A percentile compares a stretch with the other conserved stretches of the same genome.
These are phyloP conservation scores for Caprella mutica DNA, from an alignment of 2,888 invertebrate species.

Conservation along the genomic window DNA sequence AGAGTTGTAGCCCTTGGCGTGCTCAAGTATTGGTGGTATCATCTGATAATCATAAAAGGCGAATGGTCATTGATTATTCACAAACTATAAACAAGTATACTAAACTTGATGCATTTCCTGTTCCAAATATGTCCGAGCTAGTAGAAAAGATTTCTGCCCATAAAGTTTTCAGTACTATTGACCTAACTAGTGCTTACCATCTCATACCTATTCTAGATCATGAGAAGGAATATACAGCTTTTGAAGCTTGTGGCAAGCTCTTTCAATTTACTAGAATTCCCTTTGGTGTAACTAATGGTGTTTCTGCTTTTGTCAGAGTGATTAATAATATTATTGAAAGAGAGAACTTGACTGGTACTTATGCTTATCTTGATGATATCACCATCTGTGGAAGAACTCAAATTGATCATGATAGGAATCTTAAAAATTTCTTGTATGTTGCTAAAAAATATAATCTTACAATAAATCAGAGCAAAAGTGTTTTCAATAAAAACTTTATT, in stretches of 20 bases:
- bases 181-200: slow-evolving; percentile 23
- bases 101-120: too few species aligned
- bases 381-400: too few species aligned
- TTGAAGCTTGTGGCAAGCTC: slow-evolving; percentile 18
- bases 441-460: background rate
- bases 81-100: too few species aligned
- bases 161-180: slow-evolving; percentile 21
- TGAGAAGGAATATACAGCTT: slow-evolving; percentile 23
- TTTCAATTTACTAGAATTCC: slow-evolving; percentile 23
- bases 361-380: slow-evolving; percentile 2
- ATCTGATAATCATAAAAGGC: slow-evolving; percentile 7
- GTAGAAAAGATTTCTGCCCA: slow-evolving; percentile 12
- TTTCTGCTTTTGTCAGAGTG: slow-evolving; percentile 15
- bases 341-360: background rate
- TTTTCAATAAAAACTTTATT: background rate
- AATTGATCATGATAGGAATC: slow-evolving; percentile 5
- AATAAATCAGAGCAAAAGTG: background rate
- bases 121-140: slow-evolving; percentile 18
- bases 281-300: slow-evolving; percentile 27
- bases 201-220: slow-evolving; percentile 13
- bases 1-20: too few species aligned
- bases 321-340: slow-evolving; percentile 17
- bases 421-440: background rate
- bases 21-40: too few species aligned
- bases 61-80: slow-evolving; percentile 29